Evolutionary conservation across 2,888 invertebrate species (phyloP).

Genomic region (Drosophila differens): DNA sequence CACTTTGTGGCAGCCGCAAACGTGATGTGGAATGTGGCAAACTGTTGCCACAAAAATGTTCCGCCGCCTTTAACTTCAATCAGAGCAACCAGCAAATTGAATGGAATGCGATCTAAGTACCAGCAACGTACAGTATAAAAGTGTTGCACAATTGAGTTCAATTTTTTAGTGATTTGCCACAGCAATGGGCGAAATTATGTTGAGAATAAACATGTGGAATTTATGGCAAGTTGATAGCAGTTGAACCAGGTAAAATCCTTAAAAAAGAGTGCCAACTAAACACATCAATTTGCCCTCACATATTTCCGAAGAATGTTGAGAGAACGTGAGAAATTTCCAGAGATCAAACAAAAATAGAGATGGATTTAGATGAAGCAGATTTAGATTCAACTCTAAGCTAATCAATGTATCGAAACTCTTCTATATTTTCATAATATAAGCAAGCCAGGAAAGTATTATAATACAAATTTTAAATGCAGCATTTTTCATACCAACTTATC

Average conservation of each 20-base stretch:
- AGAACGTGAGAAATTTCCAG: neutral
- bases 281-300: neutral
- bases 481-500: too few species aligned
- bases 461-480: neutral
- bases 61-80: slow-evolving; percentile 27
- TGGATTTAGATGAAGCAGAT: neutral
- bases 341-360: neutral
- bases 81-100: slow-evolving; percentile 38
- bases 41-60: slow-evolving; percentile 24
- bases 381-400: neutral
- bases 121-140: slow-evolving; percentile 20
- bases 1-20: slow-evolving; percentile 42
- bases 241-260: neutral
- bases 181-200: neutral
- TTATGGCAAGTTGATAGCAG: neutral
- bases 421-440: neutral
- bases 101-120: slow-evolving; percentile 47
- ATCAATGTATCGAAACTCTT: neutral
- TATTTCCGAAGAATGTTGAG: neutral
- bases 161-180: slow-evolving; percentile 6
- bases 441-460: neutral
- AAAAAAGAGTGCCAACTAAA: neutral
- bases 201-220: slow-evolving; percentile 9
- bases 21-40: slow-evolving; percentile 50
- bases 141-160: slow-evolving; percentile 43